Evolutionary conservation across 1,140 invertebrate genomes (phyloP).

Genomic region (Hycleus phaleratus): DNA sequence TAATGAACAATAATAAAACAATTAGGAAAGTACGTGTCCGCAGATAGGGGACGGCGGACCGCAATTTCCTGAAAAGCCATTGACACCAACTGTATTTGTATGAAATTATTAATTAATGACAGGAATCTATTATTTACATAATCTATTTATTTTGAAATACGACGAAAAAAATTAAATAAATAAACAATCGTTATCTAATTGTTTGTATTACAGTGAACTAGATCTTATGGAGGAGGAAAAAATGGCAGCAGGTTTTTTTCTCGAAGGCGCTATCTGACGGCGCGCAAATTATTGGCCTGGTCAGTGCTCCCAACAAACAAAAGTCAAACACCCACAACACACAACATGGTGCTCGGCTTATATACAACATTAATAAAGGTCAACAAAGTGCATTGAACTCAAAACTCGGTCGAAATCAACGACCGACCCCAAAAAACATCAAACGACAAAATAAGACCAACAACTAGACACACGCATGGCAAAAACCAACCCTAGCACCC

Average conservation of each 20-base stretch:
- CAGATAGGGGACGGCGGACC: too few relatives aligned
- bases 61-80: too few relatives aligned
- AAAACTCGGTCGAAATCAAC: not conserved
- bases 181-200: not conserved
- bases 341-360: conserved; percentile 17
- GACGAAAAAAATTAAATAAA: not conserved
- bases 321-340: not conserved
- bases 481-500: too few relatives aligned
- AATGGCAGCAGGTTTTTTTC: too few relatives aligned
- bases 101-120: too few relatives aligned
- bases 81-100: too few relatives aligned
- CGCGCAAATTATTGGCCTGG: conserved; percentile 15
- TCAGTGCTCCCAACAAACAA: conserved; percentile 8
- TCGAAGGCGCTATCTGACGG: not conserved
- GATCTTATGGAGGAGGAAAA: not conserved
- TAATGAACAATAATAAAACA: too few relatives aligned
- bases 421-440: not conserved
- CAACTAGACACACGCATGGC: conserved; percentile 2
- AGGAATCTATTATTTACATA: too few relatives aligned
- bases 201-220: not conserved
- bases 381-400: conserved; percentile 22
- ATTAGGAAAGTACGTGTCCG: too few relatives aligned
- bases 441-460: conserved; percentile 14
- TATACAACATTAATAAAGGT: conserved; percentile 11
- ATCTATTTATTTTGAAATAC: not conserved